These are phyloP conservation scores for Tortricodes alternella DNA, from an alignment of 2,888 invertebrate species.

Conservation along the genomic window DNA sequence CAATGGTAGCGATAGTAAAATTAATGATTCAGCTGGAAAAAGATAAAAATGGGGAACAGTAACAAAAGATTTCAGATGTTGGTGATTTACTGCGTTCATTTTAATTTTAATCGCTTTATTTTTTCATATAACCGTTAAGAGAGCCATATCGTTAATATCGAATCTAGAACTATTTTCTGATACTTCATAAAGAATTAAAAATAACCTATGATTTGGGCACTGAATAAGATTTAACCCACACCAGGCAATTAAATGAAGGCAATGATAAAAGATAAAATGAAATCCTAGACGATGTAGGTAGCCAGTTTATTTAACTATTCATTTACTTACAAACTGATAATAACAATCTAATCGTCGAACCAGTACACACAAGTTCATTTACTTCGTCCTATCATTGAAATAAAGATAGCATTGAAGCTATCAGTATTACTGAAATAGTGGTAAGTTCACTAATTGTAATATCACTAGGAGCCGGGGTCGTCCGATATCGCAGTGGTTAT, in stretches of 20 bases:
- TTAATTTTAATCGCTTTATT: constrained; percentile 3
- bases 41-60: neutral
- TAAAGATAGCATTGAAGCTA: constrained; percentile 19
- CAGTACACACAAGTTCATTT: constrained; percentile 24
- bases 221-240: too few relatives aligned
- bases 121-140: constrained; percentile 6
- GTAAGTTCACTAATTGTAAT: constrained; percentile 19
- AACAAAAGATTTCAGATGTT: constrained; percentile 5
- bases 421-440: constrained; percentile 16
- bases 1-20: too few relatives aligned
- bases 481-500: constrained; percentile 26
- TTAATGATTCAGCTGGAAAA: neutral
- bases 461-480: constrained; percentile 21
- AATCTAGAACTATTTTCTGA: too few relatives aligned
- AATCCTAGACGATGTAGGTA: neutral
- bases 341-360: constrained; percentile 13
- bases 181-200: too few relatives aligned
- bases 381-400: constrained; percentile 16
- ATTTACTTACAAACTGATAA: constrained; percentile 1
- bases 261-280: neutral
- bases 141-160: too few relatives aligned
- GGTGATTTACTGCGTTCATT: constrained; percentile 5
- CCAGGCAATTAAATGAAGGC: too few relatives aligned
- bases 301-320: neutral
- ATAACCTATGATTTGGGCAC: neutral